Conservation (phyloP, 2,888 invertebrate species). For the Sinopyrophorus schimmeli region DNA sequence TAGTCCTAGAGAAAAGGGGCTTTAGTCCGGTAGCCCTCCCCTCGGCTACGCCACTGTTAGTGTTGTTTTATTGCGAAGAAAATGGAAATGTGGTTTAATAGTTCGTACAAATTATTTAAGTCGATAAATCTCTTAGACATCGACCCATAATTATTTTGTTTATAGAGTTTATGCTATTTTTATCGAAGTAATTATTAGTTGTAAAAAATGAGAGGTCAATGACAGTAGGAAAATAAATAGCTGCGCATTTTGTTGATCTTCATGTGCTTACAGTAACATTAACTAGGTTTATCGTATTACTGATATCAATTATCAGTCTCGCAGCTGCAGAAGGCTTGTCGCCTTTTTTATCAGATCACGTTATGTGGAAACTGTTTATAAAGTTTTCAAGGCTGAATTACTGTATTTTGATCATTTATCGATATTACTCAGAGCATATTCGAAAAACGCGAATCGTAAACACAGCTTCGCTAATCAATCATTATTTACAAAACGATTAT, state of each 20-base stretch:
- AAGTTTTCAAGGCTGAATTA: no score
- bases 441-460: no score
- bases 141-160: constrained; percentile 20
- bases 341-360: no score
- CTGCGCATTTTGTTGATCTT: constrained; percentile 30
- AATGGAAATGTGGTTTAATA: no score
- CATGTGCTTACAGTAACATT: constrained; percentile 3
- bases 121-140: constrained; percentile 14
- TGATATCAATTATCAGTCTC: constrained; percentile 31
- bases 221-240: constrained; percentile 26
- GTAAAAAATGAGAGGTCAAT: constrained; percentile 30
- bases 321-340: constrained; percentile 37
- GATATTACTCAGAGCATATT: no score
- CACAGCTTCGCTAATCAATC: no score
- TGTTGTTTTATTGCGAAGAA: constrained; percentile 6
- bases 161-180: constrained; percentile 21
- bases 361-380: no score
- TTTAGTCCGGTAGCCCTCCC: background rate
- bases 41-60: background rate
- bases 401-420: no score
- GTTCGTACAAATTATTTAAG: constrained; percentile 14
- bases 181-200: constrained; percentile 24
- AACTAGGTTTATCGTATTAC: constrained; percentile 12
- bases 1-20: no score
- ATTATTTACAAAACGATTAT: no score